Evolutionary conservation across 2,888 invertebrate species (phyloP).

Genomic region (Sicus ferrugineus): DNA sequence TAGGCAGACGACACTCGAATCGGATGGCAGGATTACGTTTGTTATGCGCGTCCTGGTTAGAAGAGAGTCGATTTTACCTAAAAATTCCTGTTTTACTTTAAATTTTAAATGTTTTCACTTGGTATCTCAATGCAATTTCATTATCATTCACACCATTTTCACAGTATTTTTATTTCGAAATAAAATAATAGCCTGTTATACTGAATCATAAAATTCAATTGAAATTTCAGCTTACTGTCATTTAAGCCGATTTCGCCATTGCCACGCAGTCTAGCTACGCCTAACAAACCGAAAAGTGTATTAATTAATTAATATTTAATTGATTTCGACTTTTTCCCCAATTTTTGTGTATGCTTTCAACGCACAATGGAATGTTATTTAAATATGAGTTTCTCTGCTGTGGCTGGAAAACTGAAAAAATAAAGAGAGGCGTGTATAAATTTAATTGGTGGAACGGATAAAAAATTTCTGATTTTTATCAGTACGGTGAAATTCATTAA

Average conservation of each 20-base stretch:
- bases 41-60: too few relatives aligned
- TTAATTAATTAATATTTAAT: constrained; percentile 25
- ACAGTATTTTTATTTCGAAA: too few relatives aligned
- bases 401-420: background rate
- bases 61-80: too few relatives aligned
- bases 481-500: constrained; percentile 28
- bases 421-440: constrained; percentile 20
- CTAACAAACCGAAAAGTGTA: background rate
- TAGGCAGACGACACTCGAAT: too few relatives aligned
- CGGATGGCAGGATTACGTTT: too few relatives aligned
- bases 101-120: too few relatives aligned
- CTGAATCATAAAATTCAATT: background rate
- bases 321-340: background rate
- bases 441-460: constrained; percentile 11
- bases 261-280: background rate
- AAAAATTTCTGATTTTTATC: constrained; percentile 31
- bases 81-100: too few relatives aligned
- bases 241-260: background rate
- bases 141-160: too few relatives aligned
- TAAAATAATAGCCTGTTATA: too few relatives aligned
- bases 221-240: background rate
- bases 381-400: background rate
- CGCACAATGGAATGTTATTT: constrained; percentile 2
- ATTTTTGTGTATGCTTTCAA: constrained; percentile 8
- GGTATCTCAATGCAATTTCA: too few relatives aligned